Base-by-base conservation (phyloP, 2,113 vertebrate genomes). In the Pungitius pungitius region DNA sequence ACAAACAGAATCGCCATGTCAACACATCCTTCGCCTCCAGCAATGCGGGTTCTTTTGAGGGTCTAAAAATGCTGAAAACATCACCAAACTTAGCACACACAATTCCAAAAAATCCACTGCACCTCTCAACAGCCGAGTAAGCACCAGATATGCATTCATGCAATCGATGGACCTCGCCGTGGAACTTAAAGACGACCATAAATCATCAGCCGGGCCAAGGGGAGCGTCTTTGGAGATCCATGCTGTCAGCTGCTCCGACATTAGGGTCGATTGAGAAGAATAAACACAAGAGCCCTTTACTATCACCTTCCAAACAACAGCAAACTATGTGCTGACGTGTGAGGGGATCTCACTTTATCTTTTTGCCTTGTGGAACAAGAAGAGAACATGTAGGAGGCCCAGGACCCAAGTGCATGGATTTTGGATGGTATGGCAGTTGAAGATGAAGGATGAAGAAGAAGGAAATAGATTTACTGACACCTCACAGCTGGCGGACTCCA, bases 101-200 rank as follows among this genome's bases (percentile, higher is more conserved):
- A n/a, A 35, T 35, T 35, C 7, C 33, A 35, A 35, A 35, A 35
- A 43, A 6, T 43, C 35, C 22, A 20, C 51, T 10, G 39, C 45
- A 14, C 15, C 7, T 55, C 20, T 27, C 6, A 67, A 39, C 27
- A 20, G 74, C 64, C 27, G n/a, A 11, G 55, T 47, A 58, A 74
- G 54, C 75, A 17, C 10, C 17, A 30, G 22, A 56, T 51, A 20
- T 22, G n/a, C 43, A 55, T 73, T 63, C 15, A 49, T 51, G 3
- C 2, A 2, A 64, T 78, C 70, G 27, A 78, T 83, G 56, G 66
- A 35, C 11, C 30, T 6, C 37, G 42, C 60, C 55, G 45, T 56
- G 65, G 35, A 42, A 62, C 47, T 26, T 52, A 2, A 71, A 65
- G 18, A 35, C 15, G 47, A 60, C 24, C 26, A 33, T 69, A 60